These are phyloP conservation scores for Cossypha caffra DNA, from an alignment of 2,797 vertebrate species.

Conservation along the genomic window DNA sequence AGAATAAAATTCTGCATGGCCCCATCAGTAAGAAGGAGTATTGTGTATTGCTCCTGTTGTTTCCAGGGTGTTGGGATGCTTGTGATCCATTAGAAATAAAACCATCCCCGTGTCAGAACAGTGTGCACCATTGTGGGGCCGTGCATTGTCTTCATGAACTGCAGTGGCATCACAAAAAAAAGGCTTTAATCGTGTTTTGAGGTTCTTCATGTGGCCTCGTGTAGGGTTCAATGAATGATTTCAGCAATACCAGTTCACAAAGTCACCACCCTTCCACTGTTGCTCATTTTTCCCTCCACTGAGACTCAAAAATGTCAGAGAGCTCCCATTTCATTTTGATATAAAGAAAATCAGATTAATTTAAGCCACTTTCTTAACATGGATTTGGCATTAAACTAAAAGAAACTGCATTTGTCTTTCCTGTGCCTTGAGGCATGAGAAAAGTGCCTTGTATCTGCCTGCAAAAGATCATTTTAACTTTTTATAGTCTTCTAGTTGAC, in stretches of 20 bases:
- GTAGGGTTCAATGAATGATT: not conserved
- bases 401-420: not conserved
- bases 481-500: not conserved
- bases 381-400: not conserved
- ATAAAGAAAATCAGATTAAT: not conserved
- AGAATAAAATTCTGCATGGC: not conserved
- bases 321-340: not conserved
- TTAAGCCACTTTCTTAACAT: not conserved
- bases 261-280: not conserved
- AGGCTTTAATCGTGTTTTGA: not conserved
- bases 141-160: not conserved
- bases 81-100: not conserved
- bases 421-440: not conserved
- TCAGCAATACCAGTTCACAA: not conserved
- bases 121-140: not conserved
- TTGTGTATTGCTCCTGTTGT: rapidly evolving
- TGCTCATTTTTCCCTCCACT: not conserved
- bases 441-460: not conserved
- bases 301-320: not conserved
- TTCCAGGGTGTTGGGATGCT: not conserved
- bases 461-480: not conserved
- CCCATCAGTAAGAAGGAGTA: not conserved
- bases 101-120: not conserved
- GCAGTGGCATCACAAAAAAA: not conserved
- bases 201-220: not conserved